Percentiles rank a stretch among this genome's conserved stretches.
phyloP scores from a whole-genome alignment of 1,140 invertebrate genomes.

The Acromyrmex charruanus region DNA sequence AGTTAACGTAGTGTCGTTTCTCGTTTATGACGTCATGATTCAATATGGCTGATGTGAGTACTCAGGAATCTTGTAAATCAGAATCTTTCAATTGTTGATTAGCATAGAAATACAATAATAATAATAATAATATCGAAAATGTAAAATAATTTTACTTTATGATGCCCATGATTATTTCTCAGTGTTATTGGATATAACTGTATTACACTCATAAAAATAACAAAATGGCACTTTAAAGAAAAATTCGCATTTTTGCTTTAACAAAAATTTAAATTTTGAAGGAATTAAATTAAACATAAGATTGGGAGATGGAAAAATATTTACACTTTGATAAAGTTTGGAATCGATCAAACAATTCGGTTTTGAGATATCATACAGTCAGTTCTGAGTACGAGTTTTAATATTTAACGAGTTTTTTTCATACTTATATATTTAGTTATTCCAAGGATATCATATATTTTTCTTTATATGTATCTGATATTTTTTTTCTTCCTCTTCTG shows the following conservation, averaged over 20 bases:
- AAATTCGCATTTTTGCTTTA: neutral
- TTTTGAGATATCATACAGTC: neutral
- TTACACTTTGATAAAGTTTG: neutral
- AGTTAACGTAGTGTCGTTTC: too few relatives aligned
- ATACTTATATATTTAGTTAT: neutral
- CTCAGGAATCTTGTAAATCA: too few relatives aligned
- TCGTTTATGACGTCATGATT: too few relatives aligned
- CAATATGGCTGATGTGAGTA: too few relatives aligned
- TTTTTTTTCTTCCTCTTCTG: neutral
- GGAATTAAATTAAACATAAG: neutral
- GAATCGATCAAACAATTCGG: neutral
- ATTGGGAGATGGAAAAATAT: neutral
- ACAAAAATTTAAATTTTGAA: neutral
- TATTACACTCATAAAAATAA: neutral
- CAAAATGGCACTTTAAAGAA: neutral
- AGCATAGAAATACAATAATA: neutral
- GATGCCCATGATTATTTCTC: too few relatives aligned
- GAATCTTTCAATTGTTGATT: neutral
- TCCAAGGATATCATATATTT: neutral
- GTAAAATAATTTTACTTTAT: neutral
- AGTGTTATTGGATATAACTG: neutral
- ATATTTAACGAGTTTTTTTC: slow-evolving; percentile 25
- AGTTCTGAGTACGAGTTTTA: neutral
- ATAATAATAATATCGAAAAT: neutral
- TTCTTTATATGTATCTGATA: neutral